Conservation (phyloP, 2,888 invertebrate species). For the Cosmia trapezina region DNA sequence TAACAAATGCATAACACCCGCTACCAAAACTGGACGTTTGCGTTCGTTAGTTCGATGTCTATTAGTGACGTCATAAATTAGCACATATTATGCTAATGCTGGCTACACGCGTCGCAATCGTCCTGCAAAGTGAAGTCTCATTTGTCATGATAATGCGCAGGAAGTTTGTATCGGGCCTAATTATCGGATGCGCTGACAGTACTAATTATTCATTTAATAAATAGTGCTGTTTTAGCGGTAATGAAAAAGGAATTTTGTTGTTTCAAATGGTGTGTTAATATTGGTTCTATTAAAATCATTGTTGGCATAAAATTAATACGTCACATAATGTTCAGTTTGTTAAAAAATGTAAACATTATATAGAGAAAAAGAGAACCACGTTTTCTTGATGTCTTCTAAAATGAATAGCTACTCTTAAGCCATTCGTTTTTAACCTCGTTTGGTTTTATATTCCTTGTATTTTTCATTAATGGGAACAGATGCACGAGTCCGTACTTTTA, state of each 20-base stretch:
- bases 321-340: not conserved
- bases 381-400: not conserved
- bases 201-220: slow-evolving; percentile 47
- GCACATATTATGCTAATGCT: slow-evolving; percentile 77
- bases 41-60: slow-evolving; percentile 68
- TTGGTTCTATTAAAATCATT: not conserved
- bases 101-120: slow-evolving; percentile 68
- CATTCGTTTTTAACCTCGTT: not conserved
- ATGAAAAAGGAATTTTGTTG: slow-evolving; percentile 18
- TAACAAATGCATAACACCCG: slow-evolving; percentile 31
- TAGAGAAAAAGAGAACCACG: no score
- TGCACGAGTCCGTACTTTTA: not conserved
- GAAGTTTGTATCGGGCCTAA: slow-evolving; percentile 74
- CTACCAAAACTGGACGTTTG: slow-evolving; percentile 22
- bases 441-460: not conserved
- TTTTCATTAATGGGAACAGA: not conserved
- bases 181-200: slow-evolving; percentile 68
- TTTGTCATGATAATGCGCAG: slow-evolving; percentile 84
- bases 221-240: slow-evolving; percentile 17
- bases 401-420: not conserved
- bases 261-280: slow-evolving; percentile 9
- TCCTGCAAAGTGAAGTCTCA: slow-evolving; percentile 68
- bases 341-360: no score
- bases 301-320: not conserved
- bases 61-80: slow-evolving; percentile 74